phyloP scores from a whole-genome alignment of 2,797 vertebrate genomes.

The Antennarius maculatus region DNA sequence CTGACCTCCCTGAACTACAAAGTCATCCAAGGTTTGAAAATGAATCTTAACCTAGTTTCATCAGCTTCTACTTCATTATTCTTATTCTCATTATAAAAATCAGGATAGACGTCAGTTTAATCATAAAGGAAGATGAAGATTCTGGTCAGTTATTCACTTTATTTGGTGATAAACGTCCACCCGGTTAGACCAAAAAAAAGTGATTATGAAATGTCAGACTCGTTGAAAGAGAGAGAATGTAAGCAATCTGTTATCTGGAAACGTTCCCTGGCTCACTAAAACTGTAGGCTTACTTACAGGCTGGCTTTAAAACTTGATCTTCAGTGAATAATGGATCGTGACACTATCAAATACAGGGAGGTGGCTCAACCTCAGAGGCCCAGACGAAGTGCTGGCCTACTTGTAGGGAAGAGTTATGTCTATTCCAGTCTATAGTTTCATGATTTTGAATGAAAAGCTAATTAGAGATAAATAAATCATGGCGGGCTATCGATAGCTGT shows the following conservation, averaged over 20 bases:
- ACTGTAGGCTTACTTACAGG: constrained; percentile 25
- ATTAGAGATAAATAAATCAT: constrained; percentile 88
- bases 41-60: too few species aligned
- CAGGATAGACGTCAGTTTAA: too few species aligned
- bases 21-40: too few species aligned
- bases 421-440: constrained; percentile 79
- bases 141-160: too few species aligned
- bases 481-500: constrained; percentile 78
- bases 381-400: constrained; percentile 76
- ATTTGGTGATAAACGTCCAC: background rate
- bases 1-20: too few species aligned
- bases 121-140: too few species aligned
- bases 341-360: constrained; percentile 72
- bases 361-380: constrained; percentile 47
- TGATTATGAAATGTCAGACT: background rate
- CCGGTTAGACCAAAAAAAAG: background rate
- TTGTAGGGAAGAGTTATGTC: constrained; percentile 75
- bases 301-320: constrained; percentile 72
- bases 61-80: too few species aligned
- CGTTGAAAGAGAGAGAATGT: constrained; percentile 12
- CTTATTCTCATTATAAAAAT: too few species aligned
- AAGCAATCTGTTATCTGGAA: constrained; percentile 19
- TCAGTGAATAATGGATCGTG: constrained; percentile 77
- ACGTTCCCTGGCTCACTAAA: constrained; percentile 43
- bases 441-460: constrained; percentile 83